These are phyloP conservation scores for Drosophila arawakana DNA, from an alignment of 1,140 invertebrate species.

Conservation along the genomic window DNA sequence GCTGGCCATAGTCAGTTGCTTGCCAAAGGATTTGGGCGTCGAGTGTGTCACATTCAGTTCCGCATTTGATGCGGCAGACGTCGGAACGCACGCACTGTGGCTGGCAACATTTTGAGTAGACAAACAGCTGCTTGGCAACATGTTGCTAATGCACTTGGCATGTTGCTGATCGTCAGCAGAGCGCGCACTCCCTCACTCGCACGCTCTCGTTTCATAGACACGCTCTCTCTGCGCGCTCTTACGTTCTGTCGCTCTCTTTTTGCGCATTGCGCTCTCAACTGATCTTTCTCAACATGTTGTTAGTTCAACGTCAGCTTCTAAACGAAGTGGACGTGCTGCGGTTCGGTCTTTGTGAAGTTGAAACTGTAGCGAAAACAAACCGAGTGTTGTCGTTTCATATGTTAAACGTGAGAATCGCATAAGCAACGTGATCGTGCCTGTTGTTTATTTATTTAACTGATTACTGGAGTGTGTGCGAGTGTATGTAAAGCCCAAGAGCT, in stretches of 20 bases:
- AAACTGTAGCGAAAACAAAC: constrained; percentile 9
- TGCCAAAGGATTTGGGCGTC: constrained; percentile 68
- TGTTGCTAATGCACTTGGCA: constrained; percentile 1
- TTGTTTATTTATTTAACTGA: constrained; percentile 72
- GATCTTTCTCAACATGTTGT: constrained; percentile 41
- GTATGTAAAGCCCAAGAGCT: constrained; percentile 42
- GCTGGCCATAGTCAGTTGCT: constrained; percentile 1
- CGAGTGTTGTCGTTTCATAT: constrained; percentile 37
- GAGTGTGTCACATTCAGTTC: constrained; percentile 75
- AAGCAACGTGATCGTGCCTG: constrained; percentile 34
- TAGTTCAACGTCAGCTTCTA: constrained; percentile 31
- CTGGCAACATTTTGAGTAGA: constrained; percentile 40
- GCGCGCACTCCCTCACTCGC: constrained; percentile 18
- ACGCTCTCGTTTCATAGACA: neutral
- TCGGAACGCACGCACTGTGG: constrained; percentile 53
- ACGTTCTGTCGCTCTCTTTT: neutral
- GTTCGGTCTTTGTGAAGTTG: constrained; percentile 27
- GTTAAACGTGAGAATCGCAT: constrained; percentile 39
- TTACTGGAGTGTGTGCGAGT: constrained; percentile 63
- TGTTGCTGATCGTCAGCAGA: constrained; percentile 24
- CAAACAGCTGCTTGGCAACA: constrained; percentile 37
- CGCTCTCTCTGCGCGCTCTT: constrained; percentile 9
- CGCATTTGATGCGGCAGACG: constrained; percentile 60
- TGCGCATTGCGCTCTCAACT: constrained; percentile 16
- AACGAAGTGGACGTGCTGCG: constrained; percentile 26